Percentiles rank a stretch among this genome's conserved stretches.
These are phyloP conservation scores for Helarctos malayanus DNA, from an alignment of 2,797 vertebrate genomes.

Conservation along the genomic window DNA sequence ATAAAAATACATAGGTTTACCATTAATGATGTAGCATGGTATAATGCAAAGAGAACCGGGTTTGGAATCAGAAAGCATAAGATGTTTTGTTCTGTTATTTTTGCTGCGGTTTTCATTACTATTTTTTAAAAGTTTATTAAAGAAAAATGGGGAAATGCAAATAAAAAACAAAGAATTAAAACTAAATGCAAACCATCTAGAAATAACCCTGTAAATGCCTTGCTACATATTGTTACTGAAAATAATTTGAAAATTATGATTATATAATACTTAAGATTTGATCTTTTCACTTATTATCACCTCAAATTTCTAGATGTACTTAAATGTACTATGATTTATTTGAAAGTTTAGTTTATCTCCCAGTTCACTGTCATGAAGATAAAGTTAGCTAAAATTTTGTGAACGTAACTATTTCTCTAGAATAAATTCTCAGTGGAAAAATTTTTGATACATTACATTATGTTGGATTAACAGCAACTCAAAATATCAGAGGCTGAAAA, in stretches of 20 bases:
- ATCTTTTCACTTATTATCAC: not conserved
- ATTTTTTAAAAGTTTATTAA: not conserved
- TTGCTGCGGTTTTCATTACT: not conserved
- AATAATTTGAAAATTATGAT: not conserved
- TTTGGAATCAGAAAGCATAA: not conserved
- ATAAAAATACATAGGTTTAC: not conserved
- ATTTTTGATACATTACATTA: not conserved
- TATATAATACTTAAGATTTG: not conserved
- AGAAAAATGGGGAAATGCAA: not conserved
- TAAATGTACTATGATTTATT: not conserved
- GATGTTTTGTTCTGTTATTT: not conserved
- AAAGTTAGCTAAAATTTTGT: not conserved
- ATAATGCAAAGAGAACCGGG: not conserved
- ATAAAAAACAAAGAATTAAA: conserved; percentile 23
- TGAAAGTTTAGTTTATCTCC: not conserved
- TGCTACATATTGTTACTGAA: not conserved
- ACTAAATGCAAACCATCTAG: not conserved
- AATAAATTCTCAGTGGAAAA: not conserved
- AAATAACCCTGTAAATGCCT: not conserved
- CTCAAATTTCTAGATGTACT: not conserved
- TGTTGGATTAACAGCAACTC: not conserved
- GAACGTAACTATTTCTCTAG: not conserved
- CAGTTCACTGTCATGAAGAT: not conserved
- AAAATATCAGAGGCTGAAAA: not conserved
- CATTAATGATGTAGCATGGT: not conserved